phyloP scores from a whole-genome alignment of 2,888 invertebrate species.

The Ichneumoninae sp. region DNA sequence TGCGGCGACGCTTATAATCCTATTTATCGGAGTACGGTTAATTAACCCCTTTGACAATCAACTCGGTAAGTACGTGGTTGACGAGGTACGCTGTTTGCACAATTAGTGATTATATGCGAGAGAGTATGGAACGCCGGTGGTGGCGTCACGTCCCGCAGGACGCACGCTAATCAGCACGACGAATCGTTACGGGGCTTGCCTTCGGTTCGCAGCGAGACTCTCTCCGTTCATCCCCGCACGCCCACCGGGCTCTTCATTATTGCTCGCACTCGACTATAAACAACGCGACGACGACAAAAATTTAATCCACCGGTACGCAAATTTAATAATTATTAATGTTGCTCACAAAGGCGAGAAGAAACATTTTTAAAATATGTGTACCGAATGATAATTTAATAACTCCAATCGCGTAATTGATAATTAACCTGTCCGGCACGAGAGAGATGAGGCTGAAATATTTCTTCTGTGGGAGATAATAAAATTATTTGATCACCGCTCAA shows the following conservation, averaged over 20 bases:
- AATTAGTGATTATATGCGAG: conserved; percentile 71
- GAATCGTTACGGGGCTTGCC: conserved; percentile 52
- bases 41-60: conserved; percentile 71
- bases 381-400: neutral
- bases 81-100: conserved; percentile 68
- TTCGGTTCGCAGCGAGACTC: conserved; percentile 9
- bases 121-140: conserved; percentile 31
- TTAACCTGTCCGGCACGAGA: neutral
- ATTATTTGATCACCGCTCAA: neutral
- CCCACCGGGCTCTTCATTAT: conserved; percentile 14
- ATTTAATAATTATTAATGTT: neutral
- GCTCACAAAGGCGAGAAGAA: neutral
- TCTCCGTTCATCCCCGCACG: neutral
- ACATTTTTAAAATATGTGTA: neutral
- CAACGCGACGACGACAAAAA: conserved; percentile 1
- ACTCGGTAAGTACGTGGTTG: conserved; percentile 65
- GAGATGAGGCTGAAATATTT: neutral
- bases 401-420: neutral
- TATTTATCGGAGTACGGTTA: conserved; percentile 68
- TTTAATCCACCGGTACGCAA: neutral
- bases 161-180: conserved; percentile 60
- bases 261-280: conserved; percentile 20
- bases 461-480: neutral
- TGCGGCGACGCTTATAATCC: conserved; percentile 59
- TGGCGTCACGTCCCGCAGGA: conserved; percentile 57